Percentiles rank a stretch among this genome's conserved stretches.
Conservation (phyloP, 2,113 vertebrate species). For the Varanus salvator region DNA sequence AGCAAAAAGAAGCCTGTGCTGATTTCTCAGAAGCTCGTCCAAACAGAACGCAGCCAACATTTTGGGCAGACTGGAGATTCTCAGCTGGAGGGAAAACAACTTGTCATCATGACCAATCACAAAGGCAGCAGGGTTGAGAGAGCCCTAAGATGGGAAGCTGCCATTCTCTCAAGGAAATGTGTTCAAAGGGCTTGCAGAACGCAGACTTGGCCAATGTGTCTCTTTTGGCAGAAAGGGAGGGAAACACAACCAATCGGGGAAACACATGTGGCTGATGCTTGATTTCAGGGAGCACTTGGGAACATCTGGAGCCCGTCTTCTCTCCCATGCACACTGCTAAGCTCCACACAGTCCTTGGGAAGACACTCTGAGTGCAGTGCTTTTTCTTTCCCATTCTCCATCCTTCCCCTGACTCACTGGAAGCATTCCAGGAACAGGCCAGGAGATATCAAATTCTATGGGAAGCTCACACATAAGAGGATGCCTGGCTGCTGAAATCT, state of each 20-base stretch:
- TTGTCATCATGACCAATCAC: slow-evolving; percentile 34
- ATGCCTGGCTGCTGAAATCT: background rate
- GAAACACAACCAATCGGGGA: background rate
- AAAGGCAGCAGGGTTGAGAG: background rate
- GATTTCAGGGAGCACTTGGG: rapidly evolving
- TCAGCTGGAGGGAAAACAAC: slow-evolving; percentile 42
- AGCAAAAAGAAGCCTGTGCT: slow-evolving; percentile 22
- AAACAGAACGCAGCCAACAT: slow-evolving; percentile 57
- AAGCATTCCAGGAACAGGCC: background rate
- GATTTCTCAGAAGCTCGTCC: slow-evolving; percentile 28
- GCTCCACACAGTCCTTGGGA: background rate
- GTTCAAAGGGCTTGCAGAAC: background rate
- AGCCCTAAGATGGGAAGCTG: background rate
- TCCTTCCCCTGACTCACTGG: background rate
- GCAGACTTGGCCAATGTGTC: background rate
- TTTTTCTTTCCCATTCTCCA: background rate
- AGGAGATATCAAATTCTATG: background rate
- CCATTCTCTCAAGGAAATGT: background rate
- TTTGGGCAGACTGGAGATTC: background rate
- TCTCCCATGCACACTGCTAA: slow-evolving; percentile 29
- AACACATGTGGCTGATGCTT: slow-evolving; percentile 34
- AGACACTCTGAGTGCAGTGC: rapidly evolving
- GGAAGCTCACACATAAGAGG: background rate
- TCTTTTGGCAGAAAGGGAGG: rapidly evolving
- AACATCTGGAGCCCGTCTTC: slow-evolving; percentile 11